These are phyloP conservation scores for Aplodontia rufa DNA, from an alignment of 2,113 vertebrate genomes.

Conservation along the genomic window DNA sequence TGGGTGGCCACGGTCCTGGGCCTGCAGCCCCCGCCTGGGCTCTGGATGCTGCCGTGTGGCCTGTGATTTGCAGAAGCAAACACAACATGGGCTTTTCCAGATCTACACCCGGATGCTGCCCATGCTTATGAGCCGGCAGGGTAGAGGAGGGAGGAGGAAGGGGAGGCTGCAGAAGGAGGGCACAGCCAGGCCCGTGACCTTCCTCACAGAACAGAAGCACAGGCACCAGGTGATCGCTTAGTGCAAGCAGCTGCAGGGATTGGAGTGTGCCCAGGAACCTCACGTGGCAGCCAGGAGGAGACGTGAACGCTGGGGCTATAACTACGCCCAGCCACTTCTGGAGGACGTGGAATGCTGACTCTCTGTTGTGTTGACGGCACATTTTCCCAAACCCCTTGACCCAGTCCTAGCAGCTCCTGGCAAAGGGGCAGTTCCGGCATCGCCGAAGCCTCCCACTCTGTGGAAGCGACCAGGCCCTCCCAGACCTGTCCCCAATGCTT, in stretches of 20 bases:
- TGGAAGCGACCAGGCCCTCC: background rate
- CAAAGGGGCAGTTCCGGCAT: background rate
- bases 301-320: background rate
- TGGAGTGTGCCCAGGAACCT: background rate
- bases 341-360: too few relatives aligned
- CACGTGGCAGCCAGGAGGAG: background rate
- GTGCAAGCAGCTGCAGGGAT: background rate
- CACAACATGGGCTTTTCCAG: background rate
- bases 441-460: background rate
- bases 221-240: background rate
- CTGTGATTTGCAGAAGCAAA: too few relatives aligned
- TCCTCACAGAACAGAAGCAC: background rate
- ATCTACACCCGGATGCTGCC: background rate
- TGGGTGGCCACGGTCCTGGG: accelerated
- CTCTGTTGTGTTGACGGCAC: background rate
- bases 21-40: background rate
- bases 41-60: background rate
- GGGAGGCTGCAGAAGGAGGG: background rate
- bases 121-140: background rate
- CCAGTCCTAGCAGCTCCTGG: conserved; percentile 1
- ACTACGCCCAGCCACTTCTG: background rate
- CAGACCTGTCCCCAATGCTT: accelerated
- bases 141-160: background rate
- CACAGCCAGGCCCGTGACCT: accelerated
- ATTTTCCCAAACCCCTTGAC: background rate